Conservation (phyloP, 2,888 invertebrate genomes). For the Nomada fabriciana region DNA sequence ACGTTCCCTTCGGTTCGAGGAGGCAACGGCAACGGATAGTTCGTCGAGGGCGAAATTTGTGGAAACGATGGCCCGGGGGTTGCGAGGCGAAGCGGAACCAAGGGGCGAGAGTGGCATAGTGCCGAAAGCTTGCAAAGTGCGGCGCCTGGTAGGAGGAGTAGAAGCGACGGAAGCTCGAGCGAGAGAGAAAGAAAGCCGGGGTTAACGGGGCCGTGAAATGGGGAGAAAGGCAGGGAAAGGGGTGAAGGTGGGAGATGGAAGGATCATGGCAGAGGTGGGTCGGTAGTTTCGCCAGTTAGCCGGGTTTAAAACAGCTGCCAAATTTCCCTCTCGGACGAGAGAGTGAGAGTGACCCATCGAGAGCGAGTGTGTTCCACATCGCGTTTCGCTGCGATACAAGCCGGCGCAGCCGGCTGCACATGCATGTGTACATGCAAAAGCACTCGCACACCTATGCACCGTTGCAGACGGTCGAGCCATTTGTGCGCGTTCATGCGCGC, state of each 20-base stretch:
- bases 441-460: constrained; percentile 25
- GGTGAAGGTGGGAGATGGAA: constrained; percentile 48
- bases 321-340: constrained; percentile 83
- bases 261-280: constrained; percentile 57
- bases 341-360: constrained; percentile 84
- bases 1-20: not conserved
- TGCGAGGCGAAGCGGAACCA: not conserved
- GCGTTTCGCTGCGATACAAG: constrained; percentile 66
- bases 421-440: constrained; percentile 41
- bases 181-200: constrained; percentile 26
- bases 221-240: constrained; percentile 10
- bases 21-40: not conserved
- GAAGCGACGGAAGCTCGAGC: constrained; percentile 4
- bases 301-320: constrained; percentile 84
- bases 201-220: constrained; percentile 6
- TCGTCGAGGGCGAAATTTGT: not conserved
- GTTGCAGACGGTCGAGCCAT: constrained; percentile 48
- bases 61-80: not conserved
- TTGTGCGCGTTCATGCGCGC: constrained; percentile 37
- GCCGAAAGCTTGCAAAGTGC: constrained; percentile 36
- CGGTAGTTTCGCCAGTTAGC: constrained; percentile 80
- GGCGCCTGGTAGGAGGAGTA: not conserved
- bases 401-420: constrained; percentile 65
- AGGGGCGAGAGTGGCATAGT: not conserved
- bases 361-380: constrained; percentile 82